Base-by-base conservation (phyloP, 2,113 vertebrate species). In the Platanista minor region DNA sequence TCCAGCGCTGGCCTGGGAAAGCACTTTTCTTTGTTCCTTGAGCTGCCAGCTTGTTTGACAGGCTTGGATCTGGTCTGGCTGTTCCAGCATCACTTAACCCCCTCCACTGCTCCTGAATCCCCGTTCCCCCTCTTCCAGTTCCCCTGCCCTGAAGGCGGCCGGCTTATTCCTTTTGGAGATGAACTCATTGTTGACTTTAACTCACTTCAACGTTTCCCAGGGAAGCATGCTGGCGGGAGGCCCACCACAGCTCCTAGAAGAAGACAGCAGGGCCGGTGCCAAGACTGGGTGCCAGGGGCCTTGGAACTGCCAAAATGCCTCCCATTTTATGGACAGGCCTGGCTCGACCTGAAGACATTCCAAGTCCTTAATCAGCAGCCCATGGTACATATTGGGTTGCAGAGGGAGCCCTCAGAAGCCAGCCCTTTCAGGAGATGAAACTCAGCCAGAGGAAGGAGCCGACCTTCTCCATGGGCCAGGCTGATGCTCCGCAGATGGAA, bases 131-230 rank as follows among this genome's bases (percentile, higher is more conserved):
- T 72, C 33, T 85, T 80, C 88, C 43, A 8, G 5, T 85, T 94
- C 85, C 84, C 71, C 83, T 97, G 90, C 97, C 95, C 94, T 72
- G 52, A 80, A 96, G 93, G 98, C 97, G 94, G 83, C 57, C 67
- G 87, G 93, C 87, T 97, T 98, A 97, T 94, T 97, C 98, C 87
- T 98, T 97, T 97, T 94, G 91, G 97, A 97, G 98, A 97, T 98
- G 97, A 98, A 97, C 92, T 98, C 96, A 98, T 96, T 98, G 98
- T 98, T 98, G 98, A 98, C 94, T 98, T 97, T 97, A 98, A 98
- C 95, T 98, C 84, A 95, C 96, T 98, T 97, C 96, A 64, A 97
- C 97, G 98, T 98, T 97, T 98, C 98, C 97, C 97, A 98, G 97
- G 97, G 97, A 98, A 97, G 97, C 94, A 54, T 86, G 57, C 85